Percentiles rank a stretch among this genome's conserved stretches.
Conservation (phyloP, 2,797 vertebrate genomes). For the Hybognathus amarus region DNA sequence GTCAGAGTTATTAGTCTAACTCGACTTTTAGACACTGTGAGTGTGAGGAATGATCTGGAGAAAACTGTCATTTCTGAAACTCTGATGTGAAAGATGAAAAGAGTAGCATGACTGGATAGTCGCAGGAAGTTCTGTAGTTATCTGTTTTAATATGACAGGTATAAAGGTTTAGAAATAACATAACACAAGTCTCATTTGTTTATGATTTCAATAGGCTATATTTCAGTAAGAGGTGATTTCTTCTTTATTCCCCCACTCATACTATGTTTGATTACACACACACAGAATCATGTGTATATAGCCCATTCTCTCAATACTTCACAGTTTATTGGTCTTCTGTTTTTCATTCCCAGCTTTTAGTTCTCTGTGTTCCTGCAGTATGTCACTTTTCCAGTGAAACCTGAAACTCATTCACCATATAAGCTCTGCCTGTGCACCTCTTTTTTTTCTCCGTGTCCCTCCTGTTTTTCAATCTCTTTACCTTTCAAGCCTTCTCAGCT, state of each 20-base stretch:
- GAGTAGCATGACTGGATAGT: not conserved
- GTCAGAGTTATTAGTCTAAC: conserved; percentile 36
- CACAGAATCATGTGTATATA: not conserved
- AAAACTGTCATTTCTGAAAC: conserved; percentile 28
- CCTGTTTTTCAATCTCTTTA: conserved; percentile 17
- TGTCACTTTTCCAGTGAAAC: conserved; percentile 23
- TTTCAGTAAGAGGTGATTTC: not conserved
- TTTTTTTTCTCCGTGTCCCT: conserved; percentile 9
- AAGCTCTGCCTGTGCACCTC: conserved; percentile 16
- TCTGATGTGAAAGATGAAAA: conserved; percentile 22
- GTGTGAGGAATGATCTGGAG: conserved; percentile 21
- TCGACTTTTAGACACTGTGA: conserved; percentile 22
- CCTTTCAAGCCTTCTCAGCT: conserved; percentile 1
- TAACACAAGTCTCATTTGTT: not conserved
- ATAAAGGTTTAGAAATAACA: not conserved
- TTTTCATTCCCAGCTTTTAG: conserved; percentile 16
- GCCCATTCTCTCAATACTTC: not conserved
- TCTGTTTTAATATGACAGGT: not conserved
- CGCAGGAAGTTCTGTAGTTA: not conserved
- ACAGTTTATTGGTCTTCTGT: not conserved
- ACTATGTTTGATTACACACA: not conserved
- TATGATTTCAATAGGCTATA: not conserved
- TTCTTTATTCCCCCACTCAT: not conserved
- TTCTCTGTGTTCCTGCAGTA: conserved; percentile 22
- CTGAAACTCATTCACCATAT: conserved; percentile 23